Evolutionary conservation across 2,888 invertebrate genomes (phyloP), one percentile per base, ranked within the genome.

Genomic region (Spisula subtruncata): DNA sequence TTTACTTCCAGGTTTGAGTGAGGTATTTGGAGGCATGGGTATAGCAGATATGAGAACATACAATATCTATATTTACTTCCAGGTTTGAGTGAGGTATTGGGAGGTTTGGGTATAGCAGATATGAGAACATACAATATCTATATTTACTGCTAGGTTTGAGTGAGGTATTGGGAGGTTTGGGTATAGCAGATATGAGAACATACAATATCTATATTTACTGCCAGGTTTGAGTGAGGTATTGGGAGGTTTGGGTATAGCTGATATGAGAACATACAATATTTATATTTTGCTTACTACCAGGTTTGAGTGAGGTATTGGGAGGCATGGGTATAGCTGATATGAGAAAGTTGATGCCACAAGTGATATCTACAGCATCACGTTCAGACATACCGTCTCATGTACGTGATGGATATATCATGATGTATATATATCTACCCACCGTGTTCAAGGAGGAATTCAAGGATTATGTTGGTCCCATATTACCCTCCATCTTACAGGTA

Each of bases 331-430:
- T 98, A 51, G 98, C 98, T 95, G 99, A 99, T 97, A 97, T 99
- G 93, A 98, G 99, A 96, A 98, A 98, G 97, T 98, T 99, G 86
- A 99, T 99, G 99, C 99, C 99, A 0, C 98, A 99, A 96, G 99
- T 99, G 92, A 99, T 99, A 93, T 98, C 98, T 85, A 99, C 99
- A 0, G 99, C 99, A 0, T 99, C 99, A 96, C 98, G 99, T 90
- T 88, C 94, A 0, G 96, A 97, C 91, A 96, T 97, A 32, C 98
- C 99, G 10, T 98, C 99, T 0, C 99, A 99, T 97, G 99, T 99
- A 1, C 98, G 99, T 96, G 99, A 99, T 97, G 99, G 99, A 79
- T 99, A 99, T 97, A 99, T 99, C 92, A 99, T 99, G 99, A 99
- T 99, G 99, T 99, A 99, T 97, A 99, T 99, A 96, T 99, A 99